Conservation (phyloP, 1,140 invertebrate species). For the Trissolcus basalis region DNA sequence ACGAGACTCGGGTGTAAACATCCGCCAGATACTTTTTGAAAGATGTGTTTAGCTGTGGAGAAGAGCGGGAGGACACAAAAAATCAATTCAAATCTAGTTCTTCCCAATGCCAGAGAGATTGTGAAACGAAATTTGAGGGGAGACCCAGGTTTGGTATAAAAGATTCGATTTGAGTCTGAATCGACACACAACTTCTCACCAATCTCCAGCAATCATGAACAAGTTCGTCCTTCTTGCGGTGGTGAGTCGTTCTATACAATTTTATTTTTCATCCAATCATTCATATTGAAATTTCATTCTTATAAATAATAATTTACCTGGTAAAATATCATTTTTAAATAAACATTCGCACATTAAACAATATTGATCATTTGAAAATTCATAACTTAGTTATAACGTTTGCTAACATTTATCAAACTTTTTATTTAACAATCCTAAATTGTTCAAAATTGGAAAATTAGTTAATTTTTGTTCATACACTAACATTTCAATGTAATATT, state of each 20-base stretch:
- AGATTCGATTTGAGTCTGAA: constrained; percentile 67
- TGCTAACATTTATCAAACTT: too few relatives aligned
- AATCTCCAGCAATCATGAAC: constrained; percentile 68
- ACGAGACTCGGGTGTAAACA: constrained; percentile 33
- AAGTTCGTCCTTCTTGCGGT: constrained; percentile 67
- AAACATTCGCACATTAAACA: too few relatives aligned
- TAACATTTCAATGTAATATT: too few relatives aligned
- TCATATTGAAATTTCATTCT: neutral
- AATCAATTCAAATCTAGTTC: constrained; percentile 71
- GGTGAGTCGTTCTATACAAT: constrained; percentile 64
- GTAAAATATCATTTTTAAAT: too few relatives aligned
- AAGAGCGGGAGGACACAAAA: constrained; percentile 39
- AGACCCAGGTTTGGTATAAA: constrained; percentile 69
- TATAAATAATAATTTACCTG: neutral
- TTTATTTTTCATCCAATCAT: neutral
- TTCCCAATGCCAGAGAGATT: constrained; percentile 67
- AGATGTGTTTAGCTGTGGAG: constrained; percentile 35
- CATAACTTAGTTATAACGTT: too few relatives aligned
- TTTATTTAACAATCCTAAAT: too few relatives aligned
- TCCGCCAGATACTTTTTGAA: constrained; percentile 35
- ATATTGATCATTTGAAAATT: too few relatives aligned
- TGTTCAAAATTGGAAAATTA: too few relatives aligned
- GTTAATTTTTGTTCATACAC: too few relatives aligned
- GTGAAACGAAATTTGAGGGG: constrained; percentile 64
- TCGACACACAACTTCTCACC: constrained; percentile 64